These are phyloP conservation scores for Smittia aterrima DNA, from an alignment of 2,888 invertebrate genomes.

Conservation along the genomic window DNA sequence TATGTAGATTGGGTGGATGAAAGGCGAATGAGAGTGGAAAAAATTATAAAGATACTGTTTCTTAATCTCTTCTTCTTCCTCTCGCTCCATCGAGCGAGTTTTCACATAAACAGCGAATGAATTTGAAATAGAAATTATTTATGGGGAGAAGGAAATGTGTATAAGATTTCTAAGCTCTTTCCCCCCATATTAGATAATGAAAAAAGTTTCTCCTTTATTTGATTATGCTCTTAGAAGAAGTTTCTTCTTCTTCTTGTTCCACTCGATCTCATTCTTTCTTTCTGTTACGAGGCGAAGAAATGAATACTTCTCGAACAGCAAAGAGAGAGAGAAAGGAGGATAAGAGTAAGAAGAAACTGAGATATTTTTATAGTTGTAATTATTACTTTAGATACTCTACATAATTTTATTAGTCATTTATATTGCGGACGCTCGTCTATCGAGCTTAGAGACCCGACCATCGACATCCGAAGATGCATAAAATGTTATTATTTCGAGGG, in stretches of 20 bases:
- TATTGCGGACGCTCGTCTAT: neutral
- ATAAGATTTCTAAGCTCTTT: constrained; percentile 18
- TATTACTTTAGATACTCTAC: constrained; percentile 15
- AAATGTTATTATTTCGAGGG: constrained; percentile 1
- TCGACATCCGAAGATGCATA: neutral
- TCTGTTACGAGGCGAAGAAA: constrained; percentile 5
- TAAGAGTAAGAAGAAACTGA: neutral
- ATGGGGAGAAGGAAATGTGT: constrained; percentile 20
- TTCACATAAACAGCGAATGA: constrained; percentile 18
- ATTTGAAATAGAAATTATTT: constrained; percentile 23
- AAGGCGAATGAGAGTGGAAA: neutral
- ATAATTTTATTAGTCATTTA: constrained; percentile 33
- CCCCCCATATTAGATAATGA: constrained; percentile 38
- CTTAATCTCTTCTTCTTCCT: neutral
- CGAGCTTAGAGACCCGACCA: neutral
- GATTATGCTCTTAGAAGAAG: constrained; percentile 28
- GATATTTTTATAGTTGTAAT: constrained; percentile 32
- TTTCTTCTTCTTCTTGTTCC: constrained; percentile 11
- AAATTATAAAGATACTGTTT: neutral
- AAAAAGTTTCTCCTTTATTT: constrained; percentile 39
- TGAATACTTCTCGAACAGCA: constrained; percentile 9
- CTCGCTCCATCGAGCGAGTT: neutral
- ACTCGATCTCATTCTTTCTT: neutral
- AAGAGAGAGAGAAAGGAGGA: neutral
- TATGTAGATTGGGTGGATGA: constrained; percentile 5